phyloP scores from a whole-genome alignment of 1,140 invertebrate genomes.

The Brachionus sp. region DNA sequence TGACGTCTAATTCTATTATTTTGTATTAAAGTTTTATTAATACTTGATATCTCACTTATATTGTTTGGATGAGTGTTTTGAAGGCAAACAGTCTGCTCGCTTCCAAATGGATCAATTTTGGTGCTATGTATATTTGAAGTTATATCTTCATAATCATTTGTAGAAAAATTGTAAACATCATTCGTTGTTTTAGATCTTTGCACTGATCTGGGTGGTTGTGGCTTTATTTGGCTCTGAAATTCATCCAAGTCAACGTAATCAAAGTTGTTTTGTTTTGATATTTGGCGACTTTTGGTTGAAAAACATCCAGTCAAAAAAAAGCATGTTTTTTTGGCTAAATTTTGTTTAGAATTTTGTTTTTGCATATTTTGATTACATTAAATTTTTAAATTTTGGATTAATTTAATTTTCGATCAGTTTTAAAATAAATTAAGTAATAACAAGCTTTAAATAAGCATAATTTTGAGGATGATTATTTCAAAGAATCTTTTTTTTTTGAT shows the following conservation, averaged over 20 bases:
- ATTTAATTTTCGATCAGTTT: not conserved
- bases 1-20: not conserved
- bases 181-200: not conserved
- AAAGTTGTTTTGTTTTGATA: slow-evolving; percentile 20
- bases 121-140: slow-evolving; percentile 17
- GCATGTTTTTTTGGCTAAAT: not conserved
- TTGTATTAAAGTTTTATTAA: not conserved
- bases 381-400: not conserved
- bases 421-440: not conserved
- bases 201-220: not conserved
- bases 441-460: no score
- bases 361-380: not conserved
- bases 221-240: not conserved
- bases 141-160: slow-evolving; percentile 24
- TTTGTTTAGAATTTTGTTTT: slow-evolving; percentile 1
- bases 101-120: not conserved
- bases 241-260: slow-evolving; percentile 14
- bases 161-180: slow-evolving; percentile 14
- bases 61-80: not conserved
- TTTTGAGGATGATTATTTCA: not conserved
- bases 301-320: slow-evolving; percentile 9
- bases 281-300: slow-evolving; percentile 1
- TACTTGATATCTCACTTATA: not conserved
- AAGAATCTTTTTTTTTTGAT: not conserved
- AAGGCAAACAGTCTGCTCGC: not conserved